Evolutionary conservation across 2,797 vertebrate species (phyloP), one percentile per base, ranked within the genome.

Genomic region (Oreochromis grahami): DNA sequence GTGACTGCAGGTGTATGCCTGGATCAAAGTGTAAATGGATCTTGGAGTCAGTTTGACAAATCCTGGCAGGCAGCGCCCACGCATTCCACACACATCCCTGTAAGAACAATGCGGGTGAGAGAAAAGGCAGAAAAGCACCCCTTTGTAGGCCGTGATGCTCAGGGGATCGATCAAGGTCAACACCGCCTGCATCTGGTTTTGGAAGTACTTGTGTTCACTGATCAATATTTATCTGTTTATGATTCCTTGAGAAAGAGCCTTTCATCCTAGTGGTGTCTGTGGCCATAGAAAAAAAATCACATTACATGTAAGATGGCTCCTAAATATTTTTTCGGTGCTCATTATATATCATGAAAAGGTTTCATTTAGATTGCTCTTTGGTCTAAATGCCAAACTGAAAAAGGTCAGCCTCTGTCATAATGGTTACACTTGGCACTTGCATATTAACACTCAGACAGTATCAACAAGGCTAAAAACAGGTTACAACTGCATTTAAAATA

Each of bases 171-270:
- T 93, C 82, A 78, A 92, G 91, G 90, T 79, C 90, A 83, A 85
- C 84, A 36, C 60, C 3, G 58, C 45, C 76, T 29, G 50, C 53
- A 43, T 92, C 89, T 90, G 81, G 76, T 82, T 93, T 90, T 86
- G 82, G 83, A 50, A 14, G 36, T 52, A 51, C 87, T 77, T 77
- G 80, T 19, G 4, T 89, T 83, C 50, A 41, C 72, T 51, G 82
- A 93, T 95, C 93, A 83, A 95, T 94, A 86, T 83, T 82, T 83
- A 92, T 94, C 90, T 88, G 88, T 93, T 94, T 94, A 93, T 91
- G 88, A 92, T 84, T 79, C 86, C 70, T 88, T 89, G 77, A 89
- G 90, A 45, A 93, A 87, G 55, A 89, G 63, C 83, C 76, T 91
- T 90, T 87, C 76, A 85, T 76, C 83, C 76, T 19, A 8, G 48